These are phyloP conservation scores for Tyto alba DNA, from an alignment of 2,113 vertebrate species.

Conservation along the genomic window DNA sequence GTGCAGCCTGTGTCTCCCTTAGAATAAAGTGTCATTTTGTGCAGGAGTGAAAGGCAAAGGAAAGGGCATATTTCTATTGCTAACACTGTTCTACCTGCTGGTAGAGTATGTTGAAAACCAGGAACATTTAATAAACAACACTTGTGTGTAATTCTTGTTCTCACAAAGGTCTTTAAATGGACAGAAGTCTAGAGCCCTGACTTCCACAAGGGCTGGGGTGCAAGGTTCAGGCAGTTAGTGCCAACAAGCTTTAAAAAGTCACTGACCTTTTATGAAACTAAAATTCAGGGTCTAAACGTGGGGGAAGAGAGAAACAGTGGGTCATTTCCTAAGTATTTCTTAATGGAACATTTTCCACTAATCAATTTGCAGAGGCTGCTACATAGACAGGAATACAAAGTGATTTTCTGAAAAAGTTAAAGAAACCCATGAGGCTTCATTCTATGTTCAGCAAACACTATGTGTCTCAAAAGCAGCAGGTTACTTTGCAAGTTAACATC, in stretches of 20 bases:
- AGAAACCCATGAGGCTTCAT: not conserved
- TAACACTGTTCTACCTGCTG: not conserved
- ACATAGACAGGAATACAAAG: not conserved
- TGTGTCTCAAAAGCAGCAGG: not conserved
- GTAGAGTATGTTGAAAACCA: not conserved
- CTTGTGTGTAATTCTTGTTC: not conserved
- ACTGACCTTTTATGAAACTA: not conserved
- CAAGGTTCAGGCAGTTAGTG: not conserved
- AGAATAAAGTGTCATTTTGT: rapidly evolving
- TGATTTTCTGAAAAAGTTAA: not conserved
- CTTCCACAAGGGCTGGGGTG: not conserved
- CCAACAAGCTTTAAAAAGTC: not conserved
- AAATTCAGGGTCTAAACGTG: not conserved
- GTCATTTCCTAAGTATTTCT: not conserved
- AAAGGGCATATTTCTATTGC: rapidly evolving
- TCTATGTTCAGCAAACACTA: not conserved
- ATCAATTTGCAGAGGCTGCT: not conserved
- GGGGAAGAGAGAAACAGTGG: not conserved
- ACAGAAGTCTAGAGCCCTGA: not conserved
- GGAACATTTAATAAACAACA: not conserved
- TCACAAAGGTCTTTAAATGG: not conserved
- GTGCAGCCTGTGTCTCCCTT: rapidly evolving
- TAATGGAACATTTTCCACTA: not conserved
- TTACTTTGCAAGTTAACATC: not conserved
- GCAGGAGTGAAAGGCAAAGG: not conserved